Percentiles rank a stretch among this genome's conserved stretches.
Conservation (phyloP, 2,797 vertebrate genomes). For the Sebastes elongatus region DNA sequence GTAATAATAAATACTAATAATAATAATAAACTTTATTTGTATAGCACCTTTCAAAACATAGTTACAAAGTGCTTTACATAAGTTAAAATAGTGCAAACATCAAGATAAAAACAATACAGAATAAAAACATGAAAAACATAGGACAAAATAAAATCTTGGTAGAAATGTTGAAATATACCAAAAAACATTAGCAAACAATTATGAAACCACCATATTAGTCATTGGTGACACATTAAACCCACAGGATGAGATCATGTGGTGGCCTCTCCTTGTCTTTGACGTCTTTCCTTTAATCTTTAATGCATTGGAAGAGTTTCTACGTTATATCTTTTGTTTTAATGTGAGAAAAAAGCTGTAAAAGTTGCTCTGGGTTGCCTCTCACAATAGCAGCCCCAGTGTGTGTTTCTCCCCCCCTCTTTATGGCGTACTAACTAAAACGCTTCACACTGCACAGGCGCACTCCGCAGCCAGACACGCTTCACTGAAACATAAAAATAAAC, state of each 20-base stretch:
- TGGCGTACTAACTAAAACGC: constrained; percentile 82
- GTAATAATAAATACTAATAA: no score
- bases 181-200: constrained; percentile 50
- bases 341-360: constrained; percentile 48
- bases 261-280: neutral
- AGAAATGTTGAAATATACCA: constrained; percentile 12
- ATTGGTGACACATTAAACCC: constrained; percentile 39
- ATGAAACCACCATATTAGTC: constrained; percentile 57
- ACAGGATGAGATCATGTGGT: constrained; percentile 12
- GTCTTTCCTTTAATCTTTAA: neutral
- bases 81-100: no score
- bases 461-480: constrained; percentile 75
- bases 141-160: no score
- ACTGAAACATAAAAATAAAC: constrained; percentile 80
- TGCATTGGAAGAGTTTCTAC: neutral
- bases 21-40: no score
- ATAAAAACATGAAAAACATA: no score
- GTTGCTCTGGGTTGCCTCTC: constrained; percentile 44
- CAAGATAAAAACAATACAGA: no score
- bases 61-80: no score
- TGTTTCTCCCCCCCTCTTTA: constrained; percentile 52
- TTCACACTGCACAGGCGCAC: constrained; percentile 80
- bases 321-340: neutral
- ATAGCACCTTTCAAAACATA: no score
- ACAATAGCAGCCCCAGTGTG: constrained; percentile 47